Evolutionary conservation across 2,888 invertebrate species (phyloP), one percentile per base, ranked within the genome.

Genomic region (Pogonocherus hispidulus): DNA sequence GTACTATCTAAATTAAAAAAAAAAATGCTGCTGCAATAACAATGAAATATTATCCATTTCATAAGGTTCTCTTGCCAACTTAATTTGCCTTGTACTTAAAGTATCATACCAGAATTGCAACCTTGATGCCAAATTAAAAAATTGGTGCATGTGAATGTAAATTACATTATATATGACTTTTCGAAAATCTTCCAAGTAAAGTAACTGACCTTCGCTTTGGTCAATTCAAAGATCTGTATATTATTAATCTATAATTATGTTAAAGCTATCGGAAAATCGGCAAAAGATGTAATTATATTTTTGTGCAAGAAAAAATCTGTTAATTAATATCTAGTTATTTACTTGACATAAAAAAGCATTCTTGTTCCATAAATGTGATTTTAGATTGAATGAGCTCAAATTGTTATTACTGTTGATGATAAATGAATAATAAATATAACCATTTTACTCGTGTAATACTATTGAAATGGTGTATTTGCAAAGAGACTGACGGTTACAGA

Each of bases 321-420:
- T 72, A 55, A 63, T 63, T 52, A 51, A 54, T 67, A 11, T 60
- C 63, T 63, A 57, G 68, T 22, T 62, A 47, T 49, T 62, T 67
- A 63, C 66, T 70, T 67, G 69, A 49, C 66, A 63, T 67, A 70
- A 62, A 41, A n/a, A n/a, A 14, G 18, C 9, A 9, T 44, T 23
- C 27, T 59, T 16, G 3, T 59, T n/a, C 14, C 11, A 22, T 18
- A 63, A 55, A 57, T 37, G 47, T 41, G 67, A 59, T 44, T 63
- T 54, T 46, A 51, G 66, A 68, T 60, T 57, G 27, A 49, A 37
- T 66, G 67, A 62, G 73, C 70, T 73, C 70, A 73, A 73, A 68
- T 67, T 69, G 73, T 73, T 73, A 67, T 67, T 70, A 70, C 71
- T 68, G 62, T 55, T 69, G 66, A 63, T 56, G 49, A 22, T 64